These are phyloP conservation scores for Listronotus bonariensis DNA, from an alignment of 1,140 invertebrate species.

Conservation along the genomic window DNA sequence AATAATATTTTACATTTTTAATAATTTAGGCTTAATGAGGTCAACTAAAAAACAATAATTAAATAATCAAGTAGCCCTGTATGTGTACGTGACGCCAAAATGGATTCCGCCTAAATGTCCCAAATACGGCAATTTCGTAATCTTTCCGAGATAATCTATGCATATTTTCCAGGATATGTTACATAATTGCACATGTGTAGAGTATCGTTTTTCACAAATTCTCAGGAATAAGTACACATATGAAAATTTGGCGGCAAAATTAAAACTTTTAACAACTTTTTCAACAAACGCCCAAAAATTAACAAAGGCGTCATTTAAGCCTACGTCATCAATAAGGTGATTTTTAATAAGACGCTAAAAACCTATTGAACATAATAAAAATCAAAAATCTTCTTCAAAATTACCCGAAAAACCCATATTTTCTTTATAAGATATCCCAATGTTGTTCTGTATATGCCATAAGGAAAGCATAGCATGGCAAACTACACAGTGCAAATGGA, in stretches of 20 bases:
- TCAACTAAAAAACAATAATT: too few species aligned
- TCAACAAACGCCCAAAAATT: slow-evolving; percentile 37
- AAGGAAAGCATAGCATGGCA: slow-evolving; percentile 46
- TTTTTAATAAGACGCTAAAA: slow-evolving; percentile 28
- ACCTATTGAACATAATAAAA: slow-evolving; percentile 25
- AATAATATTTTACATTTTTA: too few species aligned
- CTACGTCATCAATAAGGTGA: slow-evolving; percentile 51
- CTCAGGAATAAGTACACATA: background rate
- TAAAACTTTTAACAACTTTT: slow-evolving; percentile 29
- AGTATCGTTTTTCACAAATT: background rate
- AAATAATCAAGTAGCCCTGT: slow-evolving; percentile 19
- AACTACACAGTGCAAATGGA: slow-evolving; percentile 53
- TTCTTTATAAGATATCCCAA: slow-evolving; percentile 30
- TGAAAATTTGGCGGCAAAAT: slow-evolving; percentile 44
- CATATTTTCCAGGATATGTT: slow-evolving; percentile 2
- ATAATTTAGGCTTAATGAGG: too few species aligned
- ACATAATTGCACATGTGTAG: background rate
- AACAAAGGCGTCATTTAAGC: slow-evolving; percentile 41
- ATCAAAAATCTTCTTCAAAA: slow-evolving; percentile 31
- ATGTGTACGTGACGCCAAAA: slow-evolving; percentile 27
- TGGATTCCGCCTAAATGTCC: slow-evolving; percentile 23
- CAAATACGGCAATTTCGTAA: slow-evolving; percentile 22
- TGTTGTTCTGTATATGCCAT: slow-evolving; percentile 40
- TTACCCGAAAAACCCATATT: slow-evolving; percentile 33
- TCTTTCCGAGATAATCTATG: background rate